Conservation (phyloP, 2,113 vertebrate genomes). For the Melozone crissalis region DNA sequence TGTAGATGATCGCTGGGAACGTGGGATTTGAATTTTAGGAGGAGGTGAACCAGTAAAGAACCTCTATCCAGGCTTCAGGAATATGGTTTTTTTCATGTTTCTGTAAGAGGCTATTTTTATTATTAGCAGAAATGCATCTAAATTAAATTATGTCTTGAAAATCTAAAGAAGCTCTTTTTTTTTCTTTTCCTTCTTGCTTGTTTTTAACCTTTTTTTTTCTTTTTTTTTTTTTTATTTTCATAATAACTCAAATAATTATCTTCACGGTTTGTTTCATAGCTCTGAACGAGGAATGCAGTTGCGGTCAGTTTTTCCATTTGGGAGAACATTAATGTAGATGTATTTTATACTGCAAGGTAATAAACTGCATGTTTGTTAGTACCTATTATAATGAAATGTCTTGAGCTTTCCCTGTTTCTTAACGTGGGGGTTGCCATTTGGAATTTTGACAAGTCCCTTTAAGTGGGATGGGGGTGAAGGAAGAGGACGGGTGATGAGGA, state of each 20-base stretch:
- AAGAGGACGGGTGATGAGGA: conserved; percentile 19
- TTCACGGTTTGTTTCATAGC: neutral
- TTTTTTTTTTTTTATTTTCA: neutral
- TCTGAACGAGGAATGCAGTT: conserved; percentile 58
- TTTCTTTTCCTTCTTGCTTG: fast-evolving
- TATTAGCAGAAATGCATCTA: conserved; percentile 28
- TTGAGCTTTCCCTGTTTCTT: conserved; percentile 49
- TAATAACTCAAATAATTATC: conserved; percentile 34
- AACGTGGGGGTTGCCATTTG: conserved; percentile 39
- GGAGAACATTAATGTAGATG: conserved; percentile 71
- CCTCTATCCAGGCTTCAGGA: conserved; percentile 53
- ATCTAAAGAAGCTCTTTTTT: conserved; percentile 30
- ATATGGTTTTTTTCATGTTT: conserved; percentile 42
- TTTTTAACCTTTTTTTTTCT: fast-evolving
- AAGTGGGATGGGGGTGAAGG: conserved; percentile 4
- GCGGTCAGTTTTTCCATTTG: conserved; percentile 58
- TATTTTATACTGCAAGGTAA: conserved; percentile 73
- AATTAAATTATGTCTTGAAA: conserved; percentile 55
- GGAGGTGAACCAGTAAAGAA: conserved; percentile 64
- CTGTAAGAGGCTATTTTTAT: conserved; percentile 48
- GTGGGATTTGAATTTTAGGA: conserved; percentile 70
- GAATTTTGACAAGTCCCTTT: conserved; percentile 64
- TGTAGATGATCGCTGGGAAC: conserved; percentile 65
- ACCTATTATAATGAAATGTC: conserved; percentile 70
- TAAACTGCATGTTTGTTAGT: conserved; percentile 77